These are phyloP conservation scores for Heterocephalus glaber DNA, from an alignment of 2,113 vertebrate genomes.

Conservation along the genomic window DNA sequence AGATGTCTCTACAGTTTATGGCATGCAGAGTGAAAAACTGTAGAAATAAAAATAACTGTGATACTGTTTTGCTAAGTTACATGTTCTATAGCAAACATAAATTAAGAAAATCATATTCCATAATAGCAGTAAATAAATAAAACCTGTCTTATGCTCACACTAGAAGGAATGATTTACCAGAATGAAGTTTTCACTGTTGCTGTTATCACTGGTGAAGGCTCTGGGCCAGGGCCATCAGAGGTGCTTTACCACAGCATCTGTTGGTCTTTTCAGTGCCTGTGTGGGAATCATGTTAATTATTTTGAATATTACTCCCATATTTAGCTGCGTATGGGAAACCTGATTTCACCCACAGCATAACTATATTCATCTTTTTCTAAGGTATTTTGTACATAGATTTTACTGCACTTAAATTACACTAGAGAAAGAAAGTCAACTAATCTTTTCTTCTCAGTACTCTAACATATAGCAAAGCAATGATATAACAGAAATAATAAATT, in stretches of 20 bases:
- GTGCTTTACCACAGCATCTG: neutral
- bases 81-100: neutral
- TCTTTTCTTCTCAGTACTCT: neutral
- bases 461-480: neutral
- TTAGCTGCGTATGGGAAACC: neutral
- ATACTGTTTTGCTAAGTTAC: neutral
- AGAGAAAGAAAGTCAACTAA: neutral
- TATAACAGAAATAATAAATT: constrained; percentile 26
- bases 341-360: neutral
- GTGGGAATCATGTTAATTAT: neutral
- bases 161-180: neutral
- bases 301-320: neutral
- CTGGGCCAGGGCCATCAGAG: neutral
- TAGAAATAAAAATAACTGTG: neutral
- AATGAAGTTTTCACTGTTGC: neutral
- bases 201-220: neutral
- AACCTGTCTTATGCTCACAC: neutral
- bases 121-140: neutral
- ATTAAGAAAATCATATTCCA: neutral
- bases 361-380: neutral
- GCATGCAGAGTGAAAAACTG: neutral
- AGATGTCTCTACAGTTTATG: neutral
- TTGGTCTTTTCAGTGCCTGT: neutral
- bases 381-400: constrained; percentile 37
- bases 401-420: constrained; percentile 1